These are phyloP conservation scores for Entomobrya proxima DNA, from an alignment of 2,888 invertebrate species.

Conservation along the genomic window DNA sequence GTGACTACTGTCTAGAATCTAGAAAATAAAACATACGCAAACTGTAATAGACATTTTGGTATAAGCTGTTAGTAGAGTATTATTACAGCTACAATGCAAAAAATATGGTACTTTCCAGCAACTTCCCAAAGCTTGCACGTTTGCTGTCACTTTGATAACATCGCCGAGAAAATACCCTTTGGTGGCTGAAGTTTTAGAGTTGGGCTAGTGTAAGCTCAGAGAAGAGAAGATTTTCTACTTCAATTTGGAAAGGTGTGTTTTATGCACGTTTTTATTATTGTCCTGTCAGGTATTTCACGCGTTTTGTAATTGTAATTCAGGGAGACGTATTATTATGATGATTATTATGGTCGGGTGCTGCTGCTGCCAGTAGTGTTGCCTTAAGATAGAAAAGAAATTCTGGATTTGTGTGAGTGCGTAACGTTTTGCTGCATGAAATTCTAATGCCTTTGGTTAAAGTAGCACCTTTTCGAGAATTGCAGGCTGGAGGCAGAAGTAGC, in stretches of 20 bases:
- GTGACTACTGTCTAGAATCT: neutral
- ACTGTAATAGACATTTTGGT: no score
- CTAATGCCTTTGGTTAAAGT: no score
- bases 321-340: constrained; percentile 34
- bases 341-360: neutral
- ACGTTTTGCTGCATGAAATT: no score
- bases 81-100: neutral
- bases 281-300: constrained; percentile 31
- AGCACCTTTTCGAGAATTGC: no score
- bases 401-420: no score
- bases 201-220: no score
- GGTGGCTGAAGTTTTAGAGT: neutral
- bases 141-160: constrained; percentile 10
- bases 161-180: neutral
- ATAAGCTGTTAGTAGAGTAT: neutral
- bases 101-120: neutral
- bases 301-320: constrained; percentile 7
- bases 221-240: neutral
- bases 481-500: no score
- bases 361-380: no score
- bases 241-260: constrained; percentile 27
- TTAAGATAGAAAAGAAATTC: no score
- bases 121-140: no score
- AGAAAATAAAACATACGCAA: constrained; percentile 17
- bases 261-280: constrained; percentile 8